phyloP scores from a whole-genome alignment of 2,888 invertebrate species.

The Exocentrus adspersus region DNA sequence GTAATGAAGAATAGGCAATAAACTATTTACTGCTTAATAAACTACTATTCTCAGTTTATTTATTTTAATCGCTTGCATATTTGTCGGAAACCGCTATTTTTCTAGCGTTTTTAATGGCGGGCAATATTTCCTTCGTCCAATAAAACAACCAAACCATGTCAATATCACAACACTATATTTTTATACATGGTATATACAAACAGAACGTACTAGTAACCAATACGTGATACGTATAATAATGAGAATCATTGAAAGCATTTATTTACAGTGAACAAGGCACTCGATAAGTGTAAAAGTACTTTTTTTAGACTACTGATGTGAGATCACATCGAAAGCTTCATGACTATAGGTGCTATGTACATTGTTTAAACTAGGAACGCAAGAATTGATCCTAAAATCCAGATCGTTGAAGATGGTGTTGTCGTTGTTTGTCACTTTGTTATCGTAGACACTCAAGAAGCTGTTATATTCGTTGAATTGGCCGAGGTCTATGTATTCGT shows the following conservation, averaged over 20 bases:
- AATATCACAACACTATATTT: slow-evolving; percentile 44
- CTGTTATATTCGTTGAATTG: slow-evolving; percentile 59
- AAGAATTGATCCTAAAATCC: slow-evolving; percentile 57
- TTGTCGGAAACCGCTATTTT: background rate
- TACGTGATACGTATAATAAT: slow-evolving; percentile 34
- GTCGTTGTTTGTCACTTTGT: slow-evolving; percentile 50
- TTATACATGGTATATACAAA: slow-evolving; percentile 45
- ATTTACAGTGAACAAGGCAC: slow-evolving; percentile 47
- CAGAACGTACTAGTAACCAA: slow-evolving; percentile 33
- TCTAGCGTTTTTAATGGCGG: background rate
- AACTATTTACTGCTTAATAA: slow-evolving; percentile 21
- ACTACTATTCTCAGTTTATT: slow-evolving; percentile 2
- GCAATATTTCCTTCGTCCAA: background rate
- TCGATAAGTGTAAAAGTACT: slow-evolving; percentile 29
- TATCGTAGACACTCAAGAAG: slow-evolving; percentile 56
- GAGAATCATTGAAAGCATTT: slow-evolving; percentile 53
- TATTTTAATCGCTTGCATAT: background rate
- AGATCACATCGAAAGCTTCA: slow-evolving; percentile 49
- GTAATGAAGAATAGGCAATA: slow-evolving; percentile 20
- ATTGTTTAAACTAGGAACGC: slow-evolving; percentile 44
- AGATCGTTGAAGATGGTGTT: slow-evolving; percentile 59
- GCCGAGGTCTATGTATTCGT: slow-evolving; percentile 54
- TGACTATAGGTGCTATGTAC: slow-evolving; percentile 49
- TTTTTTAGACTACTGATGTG: slow-evolving; percentile 45
- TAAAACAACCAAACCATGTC: too few species aligned